These are phyloP conservation scores for Eupristina koningsbergeri DNA, from an alignment of 1,140 invertebrate genomes.

Conservation along the genomic window DNA sequence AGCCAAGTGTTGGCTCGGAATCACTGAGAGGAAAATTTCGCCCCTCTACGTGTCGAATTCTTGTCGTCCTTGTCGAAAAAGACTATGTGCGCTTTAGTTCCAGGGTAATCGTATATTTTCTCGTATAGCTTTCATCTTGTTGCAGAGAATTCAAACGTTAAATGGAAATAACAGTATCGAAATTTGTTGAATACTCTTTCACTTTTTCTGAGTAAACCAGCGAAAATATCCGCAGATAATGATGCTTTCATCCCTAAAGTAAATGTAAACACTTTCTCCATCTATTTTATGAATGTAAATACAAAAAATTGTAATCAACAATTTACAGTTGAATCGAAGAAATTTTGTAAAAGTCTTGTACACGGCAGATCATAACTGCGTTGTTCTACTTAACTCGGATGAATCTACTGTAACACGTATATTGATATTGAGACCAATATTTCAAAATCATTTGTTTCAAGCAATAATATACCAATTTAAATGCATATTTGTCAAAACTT, in stretches of 20 bases:
- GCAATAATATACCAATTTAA: too few relatives aligned
- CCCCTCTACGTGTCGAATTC: background rate
- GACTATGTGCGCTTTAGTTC: background rate
- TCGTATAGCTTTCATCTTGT: background rate
- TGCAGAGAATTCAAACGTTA: background rate
- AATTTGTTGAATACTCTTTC: background rate
- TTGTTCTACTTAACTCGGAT: background rate
- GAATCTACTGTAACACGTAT: background rate
- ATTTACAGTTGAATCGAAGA: background rate
- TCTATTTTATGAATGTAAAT: background rate
- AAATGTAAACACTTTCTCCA: background rate
- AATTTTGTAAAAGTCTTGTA: background rate
- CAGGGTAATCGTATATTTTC: background rate
- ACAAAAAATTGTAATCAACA: background rate
- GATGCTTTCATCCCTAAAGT: background rate
- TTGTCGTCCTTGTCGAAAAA: background rate
- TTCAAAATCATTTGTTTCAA: background rate
- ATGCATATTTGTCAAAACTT: too few relatives aligned
- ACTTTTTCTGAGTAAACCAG: background rate
- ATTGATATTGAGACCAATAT: background rate
- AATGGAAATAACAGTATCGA: background rate
- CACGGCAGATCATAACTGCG: background rate
- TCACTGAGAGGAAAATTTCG: background rate
- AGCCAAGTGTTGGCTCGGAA: constrained; percentile 10
- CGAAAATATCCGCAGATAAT: background rate